These are phyloP conservation scores for Bathybates hornii DNA, from an alignment of 2,113 vertebrate species.

Conservation along the genomic window DNA sequence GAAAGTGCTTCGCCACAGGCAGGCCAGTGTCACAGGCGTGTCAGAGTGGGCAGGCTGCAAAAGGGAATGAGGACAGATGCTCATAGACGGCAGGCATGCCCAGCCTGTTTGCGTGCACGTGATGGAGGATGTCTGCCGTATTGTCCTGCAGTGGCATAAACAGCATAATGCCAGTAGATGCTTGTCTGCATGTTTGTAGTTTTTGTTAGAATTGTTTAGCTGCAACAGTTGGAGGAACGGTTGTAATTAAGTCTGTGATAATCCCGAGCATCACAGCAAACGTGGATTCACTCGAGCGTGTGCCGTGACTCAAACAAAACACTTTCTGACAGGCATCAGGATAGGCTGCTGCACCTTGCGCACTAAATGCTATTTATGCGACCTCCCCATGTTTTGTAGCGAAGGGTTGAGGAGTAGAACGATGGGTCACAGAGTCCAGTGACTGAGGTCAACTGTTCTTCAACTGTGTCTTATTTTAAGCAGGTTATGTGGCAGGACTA, in stretches of 20 bases:
- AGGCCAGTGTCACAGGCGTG: slow-evolving; percentile 34
- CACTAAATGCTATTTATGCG: slow-evolving; percentile 9
- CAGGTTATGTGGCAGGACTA: slow-evolving; percentile 85
- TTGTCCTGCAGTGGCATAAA: not conserved
- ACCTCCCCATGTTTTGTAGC: not conserved
- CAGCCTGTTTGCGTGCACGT: not conserved
- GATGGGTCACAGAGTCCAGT: slow-evolving; percentile 79
- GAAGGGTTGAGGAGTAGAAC: slow-evolving; percentile 78
- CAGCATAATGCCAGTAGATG: not conserved
- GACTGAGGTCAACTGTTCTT: slow-evolving; percentile 76
- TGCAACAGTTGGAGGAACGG: not conserved
- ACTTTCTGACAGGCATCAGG: not conserved
- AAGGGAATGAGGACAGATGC: slow-evolving; percentile 29
- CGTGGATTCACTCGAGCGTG: not conserved
- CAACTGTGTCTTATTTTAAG: slow-evolving; percentile 88
- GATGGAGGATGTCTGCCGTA: not conserved
- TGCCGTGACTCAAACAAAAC: not conserved
- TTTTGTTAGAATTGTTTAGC: not conserved
- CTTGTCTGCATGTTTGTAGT: not conserved
- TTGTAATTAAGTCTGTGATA: slow-evolving; percentile 1
- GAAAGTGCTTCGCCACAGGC: slow-evolving; percentile 38
- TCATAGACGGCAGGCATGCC: not conserved
- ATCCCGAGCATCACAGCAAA: slow-evolving; percentile 1
- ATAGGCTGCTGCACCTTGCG: not conserved
- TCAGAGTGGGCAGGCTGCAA: slow-evolving; percentile 22